Percentiles rank a stretch among this genome's conserved stretches.
phyloP scores from a whole-genome alignment of 2,888 invertebrate genomes.

The Crematogaster levior region DNA sequence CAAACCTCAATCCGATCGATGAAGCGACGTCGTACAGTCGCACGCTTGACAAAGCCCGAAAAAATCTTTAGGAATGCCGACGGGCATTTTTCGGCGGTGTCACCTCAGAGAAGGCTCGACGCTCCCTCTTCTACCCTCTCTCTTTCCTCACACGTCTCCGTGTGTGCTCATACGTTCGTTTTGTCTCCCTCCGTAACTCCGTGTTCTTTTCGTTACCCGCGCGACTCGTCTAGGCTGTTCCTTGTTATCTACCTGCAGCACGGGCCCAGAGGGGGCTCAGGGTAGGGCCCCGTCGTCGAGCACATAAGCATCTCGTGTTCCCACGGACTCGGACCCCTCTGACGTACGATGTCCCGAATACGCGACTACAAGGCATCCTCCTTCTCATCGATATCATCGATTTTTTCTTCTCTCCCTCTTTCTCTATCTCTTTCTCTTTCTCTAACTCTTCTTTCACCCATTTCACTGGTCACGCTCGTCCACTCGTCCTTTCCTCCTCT shows the following conservation, averaged over 20 bases:
- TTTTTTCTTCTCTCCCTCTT: slow-evolving; percentile 44
- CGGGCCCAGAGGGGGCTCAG: slow-evolving; percentile 32
- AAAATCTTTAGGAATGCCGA: slow-evolving; percentile 83
- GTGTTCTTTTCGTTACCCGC: slow-evolving; percentile 44
- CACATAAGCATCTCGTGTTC: slow-evolving; percentile 73
- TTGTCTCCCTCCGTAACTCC: background rate
- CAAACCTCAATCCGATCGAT: slow-evolving; percentile 62
- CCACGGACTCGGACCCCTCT: slow-evolving; percentile 76
- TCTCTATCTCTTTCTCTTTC: slow-evolving; percentile 13
- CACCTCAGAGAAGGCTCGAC: slow-evolving; percentile 75
- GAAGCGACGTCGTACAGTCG: slow-evolving; percentile 80
- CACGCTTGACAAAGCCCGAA: slow-evolving; percentile 83
- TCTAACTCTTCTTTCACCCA: background rate
- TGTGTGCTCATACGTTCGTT: slow-evolving; percentile 12
- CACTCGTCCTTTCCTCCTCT: background rate
- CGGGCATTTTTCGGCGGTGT: slow-evolving; percentile 84
- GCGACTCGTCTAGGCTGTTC: slow-evolving; percentile 59
- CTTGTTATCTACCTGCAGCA: slow-evolving; percentile 72
- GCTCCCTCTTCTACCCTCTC: slow-evolving; percentile 22
- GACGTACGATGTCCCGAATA: slow-evolving; percentile 76
- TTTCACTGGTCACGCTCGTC: slow-evolving; percentile 5
- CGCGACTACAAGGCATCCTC: slow-evolving; percentile 69
- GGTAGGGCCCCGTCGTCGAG: slow-evolving; percentile 54
- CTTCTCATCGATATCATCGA: slow-evolving; percentile 67
- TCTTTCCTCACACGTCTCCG: background rate